Base-by-base conservation (phyloP, 2,797 vertebrate genomes). In the Myripristis murdjan region DNA sequence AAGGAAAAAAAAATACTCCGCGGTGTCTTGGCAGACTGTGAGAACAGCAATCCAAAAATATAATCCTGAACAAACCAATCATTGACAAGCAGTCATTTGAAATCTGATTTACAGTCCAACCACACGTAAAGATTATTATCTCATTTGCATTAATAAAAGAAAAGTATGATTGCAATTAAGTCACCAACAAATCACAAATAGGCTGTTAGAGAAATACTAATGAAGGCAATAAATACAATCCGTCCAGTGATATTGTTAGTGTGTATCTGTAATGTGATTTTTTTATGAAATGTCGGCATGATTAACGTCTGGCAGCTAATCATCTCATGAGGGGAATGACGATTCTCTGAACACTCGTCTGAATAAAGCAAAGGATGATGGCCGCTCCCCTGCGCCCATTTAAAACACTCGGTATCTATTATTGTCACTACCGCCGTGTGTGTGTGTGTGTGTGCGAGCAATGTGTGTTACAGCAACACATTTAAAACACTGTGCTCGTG, bases 111-210 rank as follows among this genome's bases (percentile, higher is more conserved):
- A 77, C 41, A 58, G 57, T 56, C 62, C 14, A 35, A 55, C 54
- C 68, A 26, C 60, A 51, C 11, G n/a, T 43, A n/a, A 67, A 77
- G 52, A 79, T 79, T 75, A 67, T 76, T 43, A 46, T 76, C 77
- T 85, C 70, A 84, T 89, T 87, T 85, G 82, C 70, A 87, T 89
- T 79, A 77, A 90, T 83, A 76, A 84, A 84, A 68, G 52, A 70
- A 85, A 85, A 73, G 61, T 59, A 70, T 70, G 48, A 84, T 73
- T 75, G 76, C 12, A 73, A 89, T 89, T 89, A 89, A 88, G 73
- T 75, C 43, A 28, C 41, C 1, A 73, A 83, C 66, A 70, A 75
- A 82, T 84, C 70, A 82, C 68, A 85, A 79, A 83, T 71, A 59
- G 74, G 48, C 70, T 24, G 55, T 85, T 79, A 75, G 26, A 79